These are phyloP conservation scores for Xestia rhomboidea DNA, from an alignment of 2,888 invertebrate genomes.

Conservation along the genomic window DNA sequence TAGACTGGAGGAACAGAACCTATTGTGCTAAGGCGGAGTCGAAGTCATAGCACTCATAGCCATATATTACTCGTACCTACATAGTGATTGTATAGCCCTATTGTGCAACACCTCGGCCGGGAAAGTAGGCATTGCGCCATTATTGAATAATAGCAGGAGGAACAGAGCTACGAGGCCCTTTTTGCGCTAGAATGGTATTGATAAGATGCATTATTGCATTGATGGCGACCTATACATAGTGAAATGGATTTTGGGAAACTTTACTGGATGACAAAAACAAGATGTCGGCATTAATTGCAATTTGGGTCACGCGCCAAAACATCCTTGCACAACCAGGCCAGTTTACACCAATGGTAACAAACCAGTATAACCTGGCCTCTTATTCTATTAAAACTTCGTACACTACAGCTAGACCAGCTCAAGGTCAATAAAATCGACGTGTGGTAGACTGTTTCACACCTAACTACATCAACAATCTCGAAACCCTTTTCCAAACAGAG, in stretches of 20 bases:
- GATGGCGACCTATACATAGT: background rate
- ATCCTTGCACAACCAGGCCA: background rate
- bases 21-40: no score
- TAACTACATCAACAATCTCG: background rate
- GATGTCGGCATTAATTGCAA: background rate
- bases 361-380: background rate
- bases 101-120: background rate
- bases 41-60: no score
- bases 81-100: no score
- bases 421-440: background rate
- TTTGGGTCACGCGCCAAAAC: background rate
- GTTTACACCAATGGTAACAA: background rate
- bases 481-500: slow-evolving; percentile 71
- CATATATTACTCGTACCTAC: background rate
- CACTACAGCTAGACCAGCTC: background rate
- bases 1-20: background rate
- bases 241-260: background rate
- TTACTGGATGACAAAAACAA: background rate
- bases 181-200: background rate
- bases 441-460: background rate
- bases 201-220: background rate
- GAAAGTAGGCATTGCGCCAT: background rate
- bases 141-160: background rate
- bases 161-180: background rate
- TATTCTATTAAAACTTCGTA: background rate